These are phyloP conservation scores for Coleophora deauratella DNA, from an alignment of 2,888 invertebrate species.

Conservation along the genomic window DNA sequence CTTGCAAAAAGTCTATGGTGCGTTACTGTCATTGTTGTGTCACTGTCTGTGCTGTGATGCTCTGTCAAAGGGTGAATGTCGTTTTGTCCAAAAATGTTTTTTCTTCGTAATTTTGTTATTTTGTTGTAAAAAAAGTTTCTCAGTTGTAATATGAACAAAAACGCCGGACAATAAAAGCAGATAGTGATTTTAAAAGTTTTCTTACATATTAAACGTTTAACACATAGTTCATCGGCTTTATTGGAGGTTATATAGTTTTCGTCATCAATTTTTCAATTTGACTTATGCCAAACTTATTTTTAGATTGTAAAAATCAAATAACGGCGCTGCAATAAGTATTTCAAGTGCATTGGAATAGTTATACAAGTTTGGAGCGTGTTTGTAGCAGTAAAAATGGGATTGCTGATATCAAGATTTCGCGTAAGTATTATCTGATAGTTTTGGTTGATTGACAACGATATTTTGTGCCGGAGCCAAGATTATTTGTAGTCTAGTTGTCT, in stretches of 20 bases:
- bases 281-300: slow-evolving; percentile 59
- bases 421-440: slow-evolving; percentile 61
- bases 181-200: too few species aligned
- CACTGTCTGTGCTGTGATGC: too few species aligned
- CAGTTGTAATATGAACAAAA: too few species aligned
- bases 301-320: slow-evolving; percentile 41
- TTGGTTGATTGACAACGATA: background rate
- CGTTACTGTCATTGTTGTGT: too few species aligned
- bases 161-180: too few species aligned
- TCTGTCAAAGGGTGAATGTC: too few species aligned
- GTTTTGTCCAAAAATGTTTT: too few species aligned
- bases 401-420: slow-evolving; percentile 79
- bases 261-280: slow-evolving; percentile 43
- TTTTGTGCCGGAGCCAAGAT: slow-evolving; percentile 40
- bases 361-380: background rate
- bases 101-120: too few species aligned
- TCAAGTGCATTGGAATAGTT: slow-evolving; percentile 18
- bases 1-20: too few species aligned
- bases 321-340: slow-evolving; percentile 27
- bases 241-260: slow-evolving; percentile 54
- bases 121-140: too few species aligned
- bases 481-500: slow-evolving; percentile 40
- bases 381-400: slow-evolving; percentile 65
- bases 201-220: too few species aligned
- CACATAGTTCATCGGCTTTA: slow-evolving; percentile 30